Conservation (phyloP, 1,140 invertebrate genomes). For the Pseudomyrmex dendroicus region DNA sequence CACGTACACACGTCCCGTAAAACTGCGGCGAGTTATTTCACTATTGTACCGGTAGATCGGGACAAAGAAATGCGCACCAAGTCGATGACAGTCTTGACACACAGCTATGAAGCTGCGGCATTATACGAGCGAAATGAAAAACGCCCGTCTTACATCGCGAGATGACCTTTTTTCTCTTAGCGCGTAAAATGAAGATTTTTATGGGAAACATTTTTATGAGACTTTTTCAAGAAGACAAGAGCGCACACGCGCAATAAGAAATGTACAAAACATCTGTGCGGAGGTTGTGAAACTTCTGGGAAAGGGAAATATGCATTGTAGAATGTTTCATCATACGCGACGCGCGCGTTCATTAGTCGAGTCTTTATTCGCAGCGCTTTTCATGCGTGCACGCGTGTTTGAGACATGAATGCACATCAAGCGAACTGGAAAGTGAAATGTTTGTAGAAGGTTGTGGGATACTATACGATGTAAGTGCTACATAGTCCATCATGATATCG, state of each 20-base stretch:
- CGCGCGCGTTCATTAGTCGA: too few species aligned
- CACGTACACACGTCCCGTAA: background rate
- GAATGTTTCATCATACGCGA: too few species aligned
- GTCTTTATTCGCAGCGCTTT: background rate
- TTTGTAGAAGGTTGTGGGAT: constrained; percentile 31
- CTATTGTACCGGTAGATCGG: constrained; percentile 40
- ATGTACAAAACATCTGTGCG: constrained; percentile 5
- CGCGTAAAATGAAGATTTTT: constrained; percentile 28
- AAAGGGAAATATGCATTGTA: too few species aligned
- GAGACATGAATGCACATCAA: background rate
- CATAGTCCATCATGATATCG: constrained; percentile 77
- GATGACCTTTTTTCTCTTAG: constrained; percentile 5
- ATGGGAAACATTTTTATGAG: constrained; percentile 2
- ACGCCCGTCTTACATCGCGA: constrained; percentile 11
- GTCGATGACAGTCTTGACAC: constrained; percentile 27
- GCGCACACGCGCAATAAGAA: background rate
- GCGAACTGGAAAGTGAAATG: background rate
- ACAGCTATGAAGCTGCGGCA: constrained; percentile 13
- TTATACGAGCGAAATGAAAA: constrained; percentile 44
- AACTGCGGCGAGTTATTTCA: constrained; percentile 42
- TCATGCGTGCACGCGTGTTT: constrained; percentile 3
- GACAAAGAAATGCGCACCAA: constrained; percentile 22
- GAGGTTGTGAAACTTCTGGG: too few species aligned
- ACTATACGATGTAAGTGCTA: constrained; percentile 14
- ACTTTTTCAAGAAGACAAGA: background rate